Evolutionary conservation across 2,113 vertebrate species (phyloP), one percentile per base, ranked within the genome.

Genomic region (Hippocampus comes): DNA sequence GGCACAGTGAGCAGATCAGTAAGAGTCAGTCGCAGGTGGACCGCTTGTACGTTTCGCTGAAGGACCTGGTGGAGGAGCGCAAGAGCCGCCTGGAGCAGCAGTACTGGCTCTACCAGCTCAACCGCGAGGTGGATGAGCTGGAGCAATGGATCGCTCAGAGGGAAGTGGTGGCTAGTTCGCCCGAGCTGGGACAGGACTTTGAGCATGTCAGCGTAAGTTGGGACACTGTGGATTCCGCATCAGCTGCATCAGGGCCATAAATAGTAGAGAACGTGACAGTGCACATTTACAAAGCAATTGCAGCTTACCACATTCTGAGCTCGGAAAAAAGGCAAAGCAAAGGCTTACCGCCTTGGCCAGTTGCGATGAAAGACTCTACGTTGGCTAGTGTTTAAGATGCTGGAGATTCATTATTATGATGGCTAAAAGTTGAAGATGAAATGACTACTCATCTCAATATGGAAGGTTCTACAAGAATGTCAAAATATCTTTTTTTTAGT

Each of bases 101-200:
- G 79, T 98, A 97, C 80, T 98, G 97, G 97, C 94, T 98, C 25
- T 97, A 93, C 88, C 96, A 98, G 92, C 94, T 99, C 46, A 95
- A 93, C 91, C 91, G 95, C 0, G 96, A 98, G 88, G 96, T 99
- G 90, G 95, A 96, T 0, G 96, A 99, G 82, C 91, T 99, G 73
- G 97, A 98, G 88, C 96, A 98, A 74, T 99, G 96, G 96, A 97
- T 99, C 0, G 97, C 96, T 0, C 94, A 97, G 91, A 94, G 94
- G 82, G 97, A 99, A 86, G 94, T 99, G 90, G 94, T 96, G 23
- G 97, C 96, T 1, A 95, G 94, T 59, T 99, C 96, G 0, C 95
- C 97, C 0, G 96, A 99, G 86, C 94, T 99, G 0, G 97, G 97
- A 3, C 97, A 99, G 85, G 97, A 99, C 91, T 97, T 87, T 0